These are phyloP conservation scores for Rhipidura dahli DNA, from an alignment of 2,113 vertebrate genomes.

Conservation along the genomic window DNA sequence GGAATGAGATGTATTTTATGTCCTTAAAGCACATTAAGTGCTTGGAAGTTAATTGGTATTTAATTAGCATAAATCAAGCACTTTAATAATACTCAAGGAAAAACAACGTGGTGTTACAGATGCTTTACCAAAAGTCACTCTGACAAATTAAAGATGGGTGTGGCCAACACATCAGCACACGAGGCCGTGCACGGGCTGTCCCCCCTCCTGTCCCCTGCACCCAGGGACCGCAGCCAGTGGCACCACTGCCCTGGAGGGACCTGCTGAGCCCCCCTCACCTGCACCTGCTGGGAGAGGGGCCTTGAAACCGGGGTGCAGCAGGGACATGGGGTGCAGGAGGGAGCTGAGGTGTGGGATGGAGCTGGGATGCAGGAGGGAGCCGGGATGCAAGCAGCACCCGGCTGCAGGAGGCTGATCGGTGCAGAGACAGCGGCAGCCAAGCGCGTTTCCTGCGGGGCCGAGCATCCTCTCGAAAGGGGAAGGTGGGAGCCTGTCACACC, in stretches of 20 bases:
- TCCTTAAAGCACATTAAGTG: constrained; percentile 41
- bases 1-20: constrained; percentile 22
- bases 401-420: not conserved
- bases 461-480: not conserved
- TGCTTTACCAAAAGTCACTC: constrained; percentile 29
- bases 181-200: rapidly evolving
- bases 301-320: not conserved
- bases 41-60: constrained; percentile 55
- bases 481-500: not conserved
- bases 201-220: not conserved
- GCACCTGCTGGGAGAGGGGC: not conserved
- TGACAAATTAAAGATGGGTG: not conserved
- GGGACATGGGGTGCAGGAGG: not conserved
- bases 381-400: rapidly evolving
- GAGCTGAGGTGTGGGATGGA: not conserved
- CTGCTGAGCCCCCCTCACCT: not conserved
- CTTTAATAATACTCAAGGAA: constrained; percentile 25
- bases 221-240: rapidly evolving
- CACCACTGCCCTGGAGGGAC: rapidly evolving
- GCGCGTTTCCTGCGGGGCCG: not conserved
- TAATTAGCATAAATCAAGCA: constrained; percentile 54
- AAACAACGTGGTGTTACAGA: not conserved
- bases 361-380: rapidly evolving
- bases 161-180: not conserved
- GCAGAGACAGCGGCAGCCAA: not conserved